These are phyloP conservation scores for Phytoseiulus persimilis DNA, from an alignment of 2,888 invertebrate genomes.

Conservation along the genomic window DNA sequence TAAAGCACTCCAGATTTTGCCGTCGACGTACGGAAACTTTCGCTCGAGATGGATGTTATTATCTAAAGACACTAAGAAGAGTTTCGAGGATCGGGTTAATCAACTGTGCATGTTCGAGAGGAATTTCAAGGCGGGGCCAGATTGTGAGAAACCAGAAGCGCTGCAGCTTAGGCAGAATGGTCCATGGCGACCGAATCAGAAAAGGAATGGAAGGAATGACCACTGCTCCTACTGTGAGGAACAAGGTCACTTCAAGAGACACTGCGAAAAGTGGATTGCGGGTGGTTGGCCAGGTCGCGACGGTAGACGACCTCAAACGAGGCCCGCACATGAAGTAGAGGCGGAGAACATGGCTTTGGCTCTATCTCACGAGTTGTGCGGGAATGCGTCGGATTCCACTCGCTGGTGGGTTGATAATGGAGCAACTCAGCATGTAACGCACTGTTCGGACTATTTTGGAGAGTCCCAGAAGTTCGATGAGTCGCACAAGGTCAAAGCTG, in stretches of 20 bases:
- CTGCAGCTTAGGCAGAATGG: neutral
- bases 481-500: conserved; percentile 24
- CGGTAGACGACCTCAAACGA: too few species aligned
- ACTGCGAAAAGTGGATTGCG: conserved; percentile 38
- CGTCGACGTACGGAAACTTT: conserved; percentile 40
- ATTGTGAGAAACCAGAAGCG: neutral
- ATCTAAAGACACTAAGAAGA: conserved; percentile 37
- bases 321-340: neutral
- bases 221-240: conserved; percentile 41
- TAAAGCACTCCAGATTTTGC: neutral
- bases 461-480: conserved; percentile 35
- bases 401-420: conserved; percentile 41
- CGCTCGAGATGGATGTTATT: conserved; percentile 31
- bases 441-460: neutral
- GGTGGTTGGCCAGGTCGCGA: too few species aligned
- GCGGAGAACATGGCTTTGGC: neutral
- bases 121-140: neutral
- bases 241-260: conserved; percentile 40
- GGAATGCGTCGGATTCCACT: too few species aligned
- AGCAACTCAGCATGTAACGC: conserved; percentile 40
- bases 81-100: conserved; percentile 40
- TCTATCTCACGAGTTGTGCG: neutral
- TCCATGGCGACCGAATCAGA: neutral
- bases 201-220: neutral
- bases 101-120: conserved; percentile 40